Evolutionary conservation across 2,888 invertebrate species (phyloP).

Genomic region (Drosophila helvetica): DNA sequence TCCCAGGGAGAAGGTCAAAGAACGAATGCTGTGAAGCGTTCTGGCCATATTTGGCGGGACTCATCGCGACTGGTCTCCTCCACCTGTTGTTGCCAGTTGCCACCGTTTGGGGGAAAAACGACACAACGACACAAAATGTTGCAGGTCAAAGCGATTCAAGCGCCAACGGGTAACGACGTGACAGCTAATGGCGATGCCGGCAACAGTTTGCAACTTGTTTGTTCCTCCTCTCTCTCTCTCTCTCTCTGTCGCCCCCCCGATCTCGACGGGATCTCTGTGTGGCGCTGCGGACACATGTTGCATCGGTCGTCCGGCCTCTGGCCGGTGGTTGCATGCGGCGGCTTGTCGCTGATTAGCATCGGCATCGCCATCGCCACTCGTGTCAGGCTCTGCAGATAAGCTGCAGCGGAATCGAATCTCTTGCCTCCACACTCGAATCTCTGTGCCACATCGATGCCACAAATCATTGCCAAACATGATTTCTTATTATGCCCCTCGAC

Average conservation of each 20-base stretch:
- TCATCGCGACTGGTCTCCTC: slow-evolving; percentile 34
- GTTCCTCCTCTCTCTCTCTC: background rate
- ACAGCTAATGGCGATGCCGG: slow-evolving; percentile 43
- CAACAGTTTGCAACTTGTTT: slow-evolving; percentile 34
- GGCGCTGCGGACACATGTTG: slow-evolving; percentile 55
- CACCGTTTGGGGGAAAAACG: slow-evolving; percentile 22
- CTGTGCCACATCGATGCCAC: slow-evolving; percentile 68
- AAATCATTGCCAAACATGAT: slow-evolving; percentile 74
- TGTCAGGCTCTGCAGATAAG: slow-evolving; percentile 66
- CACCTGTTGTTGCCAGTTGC: slow-evolving; percentile 42
- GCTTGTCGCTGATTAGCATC: slow-evolving; percentile 70
- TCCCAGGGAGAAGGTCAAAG: background rate
- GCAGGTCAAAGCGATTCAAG: slow-evolving; percentile 52
- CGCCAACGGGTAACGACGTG: slow-evolving; percentile 41
- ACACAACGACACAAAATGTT: slow-evolving; percentile 39
- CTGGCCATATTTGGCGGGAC: slow-evolving; percentile 30
- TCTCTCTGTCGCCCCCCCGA: background rate
- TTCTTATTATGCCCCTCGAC: slow-evolving; percentile 54
- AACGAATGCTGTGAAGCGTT: slow-evolving; percentile 2
- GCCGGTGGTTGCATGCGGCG: slow-evolving; percentile 49
- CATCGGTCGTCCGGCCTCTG: slow-evolving; percentile 30
- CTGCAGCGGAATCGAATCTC: slow-evolving; percentile 1
- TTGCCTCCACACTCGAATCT: background rate
- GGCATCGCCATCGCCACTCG: slow-evolving; percentile 55
- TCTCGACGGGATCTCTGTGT: background rate